Evolutionary conservation across 2,797 vertebrate species (phyloP), one percentile per base, ranked within the genome.

Genomic region (Artibeus lituratus): DNA sequence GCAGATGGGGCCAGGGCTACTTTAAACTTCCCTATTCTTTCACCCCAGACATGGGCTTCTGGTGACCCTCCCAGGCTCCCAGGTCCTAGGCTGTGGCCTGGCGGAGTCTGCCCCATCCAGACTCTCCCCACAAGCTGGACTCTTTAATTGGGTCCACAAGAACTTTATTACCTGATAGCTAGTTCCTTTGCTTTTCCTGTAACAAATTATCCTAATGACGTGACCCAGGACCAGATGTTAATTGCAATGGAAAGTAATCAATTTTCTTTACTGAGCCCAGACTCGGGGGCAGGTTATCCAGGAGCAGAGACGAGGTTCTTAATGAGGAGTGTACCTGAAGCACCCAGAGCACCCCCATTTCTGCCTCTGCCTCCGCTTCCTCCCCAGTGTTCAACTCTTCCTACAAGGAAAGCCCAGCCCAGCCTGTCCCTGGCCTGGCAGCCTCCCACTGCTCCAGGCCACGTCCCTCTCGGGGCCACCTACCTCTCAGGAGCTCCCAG

Each of bases 191-290:
- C n/a, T 97, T 97, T 98, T 98, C 97, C 98, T 97, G 97, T 98
- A 98, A 98, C 98, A 98, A 99, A 98, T 99, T 98, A 99, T 98
- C 98, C 98, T 98, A 98, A 99, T 97, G 98, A 98, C 98, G 98
- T 99, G 98, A 99, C 98, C 98, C 96, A 55, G 98, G 98, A 98
- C 98, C 98, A 98, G 98, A 98, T 98, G 98, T 99, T 99, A 99
- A 99, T 99, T 99, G 98, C 98, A 98, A 98, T 97, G 97, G 98
- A 99, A 98, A 98, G 98, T 98, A 98, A 99, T 99, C 98, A 99
- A 99, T 99, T 99, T 99, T 98, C 98, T 98, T 98, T 98, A 98
- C 98, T 98, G 98, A 98, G 98, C 96, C 86, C 95, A 98, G 98
- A 98, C 98, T 98, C 42, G 94, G 98, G 98, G 98, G 98, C 98